phyloP scores from a whole-genome alignment of 1,140 invertebrate species.

The Rhyacophila brunnea region DNA sequence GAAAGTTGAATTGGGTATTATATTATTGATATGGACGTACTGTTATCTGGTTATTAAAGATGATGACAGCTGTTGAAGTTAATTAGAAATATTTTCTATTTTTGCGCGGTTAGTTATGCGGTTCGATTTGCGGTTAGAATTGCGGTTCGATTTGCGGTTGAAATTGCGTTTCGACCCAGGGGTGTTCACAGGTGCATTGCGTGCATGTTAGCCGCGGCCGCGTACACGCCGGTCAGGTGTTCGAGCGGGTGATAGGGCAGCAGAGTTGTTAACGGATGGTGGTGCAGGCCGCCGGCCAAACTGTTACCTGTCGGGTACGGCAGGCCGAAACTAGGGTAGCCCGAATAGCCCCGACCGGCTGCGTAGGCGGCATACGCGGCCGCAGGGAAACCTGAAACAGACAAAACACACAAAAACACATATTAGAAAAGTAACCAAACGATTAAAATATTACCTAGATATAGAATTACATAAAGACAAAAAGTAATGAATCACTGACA shows the following conservation, averaged over 20 bases:
- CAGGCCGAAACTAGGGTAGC: conserved; percentile 95
- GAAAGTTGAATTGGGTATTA: too few relatives aligned
- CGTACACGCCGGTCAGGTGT: conserved; percentile 62
- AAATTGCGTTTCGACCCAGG: conserved; percentile 30
- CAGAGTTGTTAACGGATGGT: conserved; percentile 57
- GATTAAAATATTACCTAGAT: neutral
- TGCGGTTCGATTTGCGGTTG: too few relatives aligned
- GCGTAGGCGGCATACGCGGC: conserved; percentile 90
- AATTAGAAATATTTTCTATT: too few relatives aligned
- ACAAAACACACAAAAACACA: conserved; percentile 32
- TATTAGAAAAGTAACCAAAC: neutral
- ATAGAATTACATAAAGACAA: neutral
- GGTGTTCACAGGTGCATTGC: conserved; percentile 80
- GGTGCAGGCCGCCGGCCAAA: conserved; percentile 63
- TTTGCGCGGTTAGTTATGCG: too few relatives aligned
- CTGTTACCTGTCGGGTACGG: conserved; percentile 95
- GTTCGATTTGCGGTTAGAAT: too few relatives aligned
- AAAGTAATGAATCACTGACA: neutral
- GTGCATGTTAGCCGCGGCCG: conserved; percentile 58
- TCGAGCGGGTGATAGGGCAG: conserved; percentile 66
- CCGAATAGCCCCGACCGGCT: conserved; percentile 89
- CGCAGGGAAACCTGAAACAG: conserved; percentile 84
- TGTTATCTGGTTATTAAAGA: too few relatives aligned
- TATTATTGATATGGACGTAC: too few relatives aligned
- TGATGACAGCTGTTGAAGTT: too few relatives aligned